phyloP scores from a whole-genome alignment of 2,888 invertebrate genomes.

The Trissolcus brochymenae region DNA sequence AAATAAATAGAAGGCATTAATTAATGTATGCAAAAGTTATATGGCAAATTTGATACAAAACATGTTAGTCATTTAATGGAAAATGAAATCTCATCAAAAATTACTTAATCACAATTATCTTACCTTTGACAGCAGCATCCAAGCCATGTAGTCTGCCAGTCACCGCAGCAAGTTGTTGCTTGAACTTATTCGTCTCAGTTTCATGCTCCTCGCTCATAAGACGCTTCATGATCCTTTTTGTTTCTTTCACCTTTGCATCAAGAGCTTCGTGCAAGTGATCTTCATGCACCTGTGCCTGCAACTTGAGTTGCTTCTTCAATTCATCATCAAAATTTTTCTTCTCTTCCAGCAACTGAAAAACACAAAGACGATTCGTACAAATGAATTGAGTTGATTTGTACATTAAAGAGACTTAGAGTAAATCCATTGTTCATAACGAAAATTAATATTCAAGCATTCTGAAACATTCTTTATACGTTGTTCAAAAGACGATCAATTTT shows the following conservation, averaged over 20 bases:
- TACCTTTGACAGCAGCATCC: conserved; percentile 86
- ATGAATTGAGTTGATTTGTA: no score
- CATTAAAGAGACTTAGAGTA: no score
- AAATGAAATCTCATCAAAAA: conserved; percentile 19
- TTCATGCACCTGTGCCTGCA: conserved; percentile 90
- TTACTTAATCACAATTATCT: conserved; percentile 63
- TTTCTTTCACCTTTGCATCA: conserved; percentile 79
- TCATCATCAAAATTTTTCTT: conserved; percentile 81
- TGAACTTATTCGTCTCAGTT: conserved; percentile 82
- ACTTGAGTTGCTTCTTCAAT: conserved; percentile 86
- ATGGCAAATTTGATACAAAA: no score
- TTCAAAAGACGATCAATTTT: no score
- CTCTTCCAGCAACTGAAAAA: conserved; percentile 80
- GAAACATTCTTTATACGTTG: no score
- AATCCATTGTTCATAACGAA: no score
- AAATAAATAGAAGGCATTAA: no score
- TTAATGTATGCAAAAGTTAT: no score
- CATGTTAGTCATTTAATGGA: background rate
- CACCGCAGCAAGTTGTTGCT: conserved; percentile 84
- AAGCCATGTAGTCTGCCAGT: conserved; percentile 86
- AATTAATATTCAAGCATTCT: no score
- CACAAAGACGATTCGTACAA: background rate
- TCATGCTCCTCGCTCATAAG: conserved; percentile 83
- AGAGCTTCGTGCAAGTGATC: conserved; percentile 88
- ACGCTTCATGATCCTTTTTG: conserved; percentile 77